Evolutionary conservation across 2,888 invertebrate species (phyloP).

Genomic region (Sinelater perroti): DNA sequence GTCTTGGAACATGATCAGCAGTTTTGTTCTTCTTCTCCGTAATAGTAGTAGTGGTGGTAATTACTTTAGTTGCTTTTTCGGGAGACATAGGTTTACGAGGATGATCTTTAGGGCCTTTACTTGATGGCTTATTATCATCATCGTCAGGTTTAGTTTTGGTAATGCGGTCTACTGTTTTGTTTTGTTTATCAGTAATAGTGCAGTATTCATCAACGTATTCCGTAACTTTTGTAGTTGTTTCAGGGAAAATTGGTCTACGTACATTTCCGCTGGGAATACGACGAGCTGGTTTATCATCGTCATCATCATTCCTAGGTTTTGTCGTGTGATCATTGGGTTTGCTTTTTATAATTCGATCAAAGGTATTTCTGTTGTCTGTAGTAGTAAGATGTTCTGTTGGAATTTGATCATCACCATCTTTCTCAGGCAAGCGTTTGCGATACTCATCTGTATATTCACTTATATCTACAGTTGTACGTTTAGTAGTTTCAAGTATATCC

Average conservation of each 20-base stretch:
- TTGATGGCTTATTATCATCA: no score
- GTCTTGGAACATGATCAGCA: no score
- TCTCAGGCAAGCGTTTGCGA: slow-evolving; percentile 12
- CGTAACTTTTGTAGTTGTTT: background rate
- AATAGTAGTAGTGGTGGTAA: no score
- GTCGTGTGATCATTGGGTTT: background rate
- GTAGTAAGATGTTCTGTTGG: background rate
- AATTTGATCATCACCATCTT: background rate
- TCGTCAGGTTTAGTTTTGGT: no score
- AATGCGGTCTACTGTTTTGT: background rate
- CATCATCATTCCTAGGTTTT: background rate
- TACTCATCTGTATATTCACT: slow-evolving; percentile 46
- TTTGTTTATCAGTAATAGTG: background rate
- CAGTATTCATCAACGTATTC: slow-evolving; percentile 12
- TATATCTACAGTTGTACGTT: background rate
- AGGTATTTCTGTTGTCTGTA: background rate
- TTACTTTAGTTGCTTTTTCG: background rate
- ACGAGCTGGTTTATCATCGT: slow-evolving; percentile 16
- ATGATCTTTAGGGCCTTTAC: background rate
- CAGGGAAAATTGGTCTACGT: background rate
- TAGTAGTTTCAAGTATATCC: slow-evolving; percentile 2
- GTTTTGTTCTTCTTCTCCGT: no score
- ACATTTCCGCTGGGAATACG: background rate
- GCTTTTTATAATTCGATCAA: background rate
- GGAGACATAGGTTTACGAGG: no score